A percentile compares a stretch with the other conserved stretches of the same genome.
Evolutionary conservation across 2,113 vertebrate genomes (phyloP).

Genomic region (Alligator sinensis): DNA sequence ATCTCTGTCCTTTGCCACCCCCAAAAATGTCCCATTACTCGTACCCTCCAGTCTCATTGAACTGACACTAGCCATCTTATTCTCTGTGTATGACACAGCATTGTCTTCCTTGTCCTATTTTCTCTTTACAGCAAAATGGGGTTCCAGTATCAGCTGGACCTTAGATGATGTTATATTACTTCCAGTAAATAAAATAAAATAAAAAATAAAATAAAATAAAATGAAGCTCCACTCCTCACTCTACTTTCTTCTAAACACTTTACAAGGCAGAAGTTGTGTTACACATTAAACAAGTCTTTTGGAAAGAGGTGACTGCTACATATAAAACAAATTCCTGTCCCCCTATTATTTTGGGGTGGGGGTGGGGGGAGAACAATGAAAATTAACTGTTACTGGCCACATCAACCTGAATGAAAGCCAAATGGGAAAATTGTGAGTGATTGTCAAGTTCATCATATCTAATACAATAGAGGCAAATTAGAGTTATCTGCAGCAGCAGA

Average conservation of each 20-base stretch:
- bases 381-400: slow-evolving; percentile 67
- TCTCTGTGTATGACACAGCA: too few relatives aligned
- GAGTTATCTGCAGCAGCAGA: slow-evolving; percentile 78
- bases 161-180: background rate
- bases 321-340: slow-evolving; percentile 46
- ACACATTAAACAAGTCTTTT: slow-evolving; percentile 56
- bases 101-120: background rate
- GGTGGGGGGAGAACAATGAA: slow-evolving; percentile 36
- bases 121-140: background rate
- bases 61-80: too few relatives aligned
- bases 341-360: slow-evolving; percentile 38
- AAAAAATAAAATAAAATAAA: slow-evolving; percentile 10
- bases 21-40: too few relatives aligned
- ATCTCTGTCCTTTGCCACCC: background rate
- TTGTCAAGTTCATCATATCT: slow-evolving; percentile 78
- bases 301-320: slow-evolving; percentile 47
- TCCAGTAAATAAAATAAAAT: background rate
- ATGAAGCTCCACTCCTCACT: background rate
- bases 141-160: background rate
- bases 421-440: slow-evolving; percentile 75
- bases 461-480: slow-evolving; percentile 81
- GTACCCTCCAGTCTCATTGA: too few relatives aligned
- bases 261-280: slow-evolving; percentile 53
- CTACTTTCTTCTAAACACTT: slow-evolving; percentile 42
- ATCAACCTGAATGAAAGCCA: slow-evolving; percentile 73